Percentiles rank a stretch among this genome's conserved stretches.
These are phyloP conservation scores for Champsocephalus gunnari DNA, from an alignment of 2,797 vertebrate species.

Conservation along the genomic window DNA sequence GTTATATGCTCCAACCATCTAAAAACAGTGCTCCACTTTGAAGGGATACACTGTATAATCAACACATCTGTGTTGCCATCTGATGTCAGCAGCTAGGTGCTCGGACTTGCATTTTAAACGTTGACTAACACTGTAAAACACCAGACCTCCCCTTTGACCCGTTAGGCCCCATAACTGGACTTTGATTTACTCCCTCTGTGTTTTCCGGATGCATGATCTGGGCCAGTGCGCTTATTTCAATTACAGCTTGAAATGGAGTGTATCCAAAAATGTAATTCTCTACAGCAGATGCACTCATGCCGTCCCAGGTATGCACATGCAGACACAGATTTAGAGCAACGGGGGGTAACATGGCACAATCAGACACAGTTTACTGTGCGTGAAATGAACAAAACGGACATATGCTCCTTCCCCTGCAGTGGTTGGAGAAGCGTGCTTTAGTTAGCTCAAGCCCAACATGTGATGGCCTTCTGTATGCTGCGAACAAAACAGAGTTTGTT, in stretches of 20 bases:
- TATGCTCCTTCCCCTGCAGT: slow-evolving; percentile 43
- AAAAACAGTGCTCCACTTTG: not conserved
- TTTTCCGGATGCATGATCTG: slow-evolving; percentile 59
- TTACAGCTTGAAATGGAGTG: slow-evolving; percentile 72
- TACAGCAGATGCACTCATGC: slow-evolving; percentile 31
- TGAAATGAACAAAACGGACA: slow-evolving; percentile 64
- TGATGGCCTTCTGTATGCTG: slow-evolving; percentile 15
- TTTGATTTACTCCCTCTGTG: slow-evolving; percentile 62
- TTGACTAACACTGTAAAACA: slow-evolving; percentile 11
- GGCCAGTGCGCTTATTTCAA: slow-evolving; percentile 65
- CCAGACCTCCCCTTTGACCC: slow-evolving; percentile 50
- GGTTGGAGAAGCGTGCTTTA: slow-evolving; percentile 2
- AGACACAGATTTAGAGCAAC: slow-evolving; percentile 51
- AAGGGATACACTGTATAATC: not conserved
- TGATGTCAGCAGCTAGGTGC: slow-evolving; percentile 4
- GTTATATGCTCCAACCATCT: not conserved
- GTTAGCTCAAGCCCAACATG: slow-evolving; percentile 42
- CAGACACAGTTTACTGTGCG: slow-evolving; percentile 60
- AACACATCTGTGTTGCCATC: not conserved
- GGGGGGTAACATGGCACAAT: slow-evolving; percentile 47
- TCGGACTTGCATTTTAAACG: slow-evolving; percentile 9
- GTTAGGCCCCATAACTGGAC: slow-evolving; percentile 48
- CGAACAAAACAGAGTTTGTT: slow-evolving; percentile 15
- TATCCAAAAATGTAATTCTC: slow-evolving; percentile 56
- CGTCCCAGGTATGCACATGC: slow-evolving; percentile 27